phyloP scores from a whole-genome alignment of 2,113 vertebrate species.

The Synchiropus splendidus region DNA sequence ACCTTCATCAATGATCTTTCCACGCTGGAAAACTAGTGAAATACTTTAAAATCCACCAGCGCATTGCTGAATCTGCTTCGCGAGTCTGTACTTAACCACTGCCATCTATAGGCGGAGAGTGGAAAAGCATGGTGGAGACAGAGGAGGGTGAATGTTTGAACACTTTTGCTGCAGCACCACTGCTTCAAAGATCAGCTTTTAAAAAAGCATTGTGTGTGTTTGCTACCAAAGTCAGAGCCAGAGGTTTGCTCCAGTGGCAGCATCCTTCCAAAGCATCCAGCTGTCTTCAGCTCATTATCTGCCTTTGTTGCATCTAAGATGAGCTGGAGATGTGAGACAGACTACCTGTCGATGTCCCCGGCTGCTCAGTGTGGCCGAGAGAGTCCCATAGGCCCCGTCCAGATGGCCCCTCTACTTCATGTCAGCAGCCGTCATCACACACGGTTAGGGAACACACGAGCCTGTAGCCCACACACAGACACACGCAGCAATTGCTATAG shows the following conservation, averaged over 20 bases:
- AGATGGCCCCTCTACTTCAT: constrained; percentile 39
- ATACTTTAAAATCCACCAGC: background rate
- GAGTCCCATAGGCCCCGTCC: constrained; percentile 36
- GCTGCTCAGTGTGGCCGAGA: constrained; percentile 28
- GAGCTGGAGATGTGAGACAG: constrained; percentile 45
- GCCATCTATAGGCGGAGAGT: constrained; percentile 37
- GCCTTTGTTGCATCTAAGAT: constrained; percentile 32
- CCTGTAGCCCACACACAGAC: constrained; percentile 9
- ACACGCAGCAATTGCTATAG: background rate
- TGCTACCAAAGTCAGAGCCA: too few relatives aligned
- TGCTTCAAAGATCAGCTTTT: background rate
- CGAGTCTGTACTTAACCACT: constrained; percentile 38
- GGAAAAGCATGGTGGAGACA: background rate
- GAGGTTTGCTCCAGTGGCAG: background rate
- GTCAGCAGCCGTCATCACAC: constrained; percentile 18
- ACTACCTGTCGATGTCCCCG: constrained; percentile 43
- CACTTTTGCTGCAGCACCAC: background rate
- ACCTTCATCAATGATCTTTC: too few relatives aligned
- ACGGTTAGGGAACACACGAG: too few relatives aligned
- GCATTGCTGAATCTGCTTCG: background rate
- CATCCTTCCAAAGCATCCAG: constrained; percentile 16
- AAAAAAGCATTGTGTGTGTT: background rate
- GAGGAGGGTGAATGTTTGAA: background rate
- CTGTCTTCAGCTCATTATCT: constrained; percentile 50
- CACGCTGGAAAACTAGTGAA: too few relatives aligned